Conservation (phyloP, 2,888 invertebrate species). For the Yponomeuta plumbellus region DNA sequence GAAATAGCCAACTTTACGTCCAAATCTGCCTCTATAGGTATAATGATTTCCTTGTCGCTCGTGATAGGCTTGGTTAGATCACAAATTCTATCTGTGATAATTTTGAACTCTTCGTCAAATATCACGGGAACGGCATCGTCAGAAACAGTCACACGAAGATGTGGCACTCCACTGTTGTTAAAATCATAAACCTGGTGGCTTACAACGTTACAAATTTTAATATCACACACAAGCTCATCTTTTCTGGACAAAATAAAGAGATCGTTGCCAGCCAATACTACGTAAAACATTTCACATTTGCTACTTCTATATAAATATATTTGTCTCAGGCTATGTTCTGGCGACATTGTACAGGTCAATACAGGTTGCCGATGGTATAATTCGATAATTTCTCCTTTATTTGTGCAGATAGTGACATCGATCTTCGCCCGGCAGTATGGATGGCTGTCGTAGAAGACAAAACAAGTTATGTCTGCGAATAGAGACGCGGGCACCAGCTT, state of each 20-base stretch:
- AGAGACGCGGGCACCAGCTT: slow-evolving; percentile 45
- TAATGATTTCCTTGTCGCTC: neutral
- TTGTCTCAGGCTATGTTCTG: slow-evolving; percentile 27
- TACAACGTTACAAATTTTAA: slow-evolving; percentile 39
- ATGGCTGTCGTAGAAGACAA: slow-evolving; percentile 54
- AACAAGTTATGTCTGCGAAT: slow-evolving; percentile 44
- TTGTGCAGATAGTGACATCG: slow-evolving; percentile 52
- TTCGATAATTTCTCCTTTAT: slow-evolving; percentile 48
- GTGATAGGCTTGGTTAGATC: slow-evolving; percentile 28
- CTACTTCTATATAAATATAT: slow-evolving; percentile 47
- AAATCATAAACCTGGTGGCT: slow-evolving; percentile 43
- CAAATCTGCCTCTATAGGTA: slow-evolving; percentile 33
- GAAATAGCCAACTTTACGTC: slow-evolving; percentile 51
- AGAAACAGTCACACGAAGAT: slow-evolving; percentile 40
- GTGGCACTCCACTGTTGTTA: slow-evolving; percentile 40
- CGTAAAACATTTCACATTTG: slow-evolving; percentile 48
- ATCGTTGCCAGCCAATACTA: slow-evolving; percentile 38
- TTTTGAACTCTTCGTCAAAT: slow-evolving; percentile 55
- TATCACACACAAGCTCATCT: slow-evolving; percentile 32
- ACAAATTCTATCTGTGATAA: neutral
- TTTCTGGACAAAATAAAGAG: slow-evolving; percentile 44
- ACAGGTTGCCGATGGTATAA: slow-evolving; percentile 45
- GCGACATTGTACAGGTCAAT: slow-evolving; percentile 34
- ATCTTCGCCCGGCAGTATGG: slow-evolving; percentile 42
- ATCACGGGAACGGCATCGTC: slow-evolving; percentile 52